phyloP scores from a whole-genome alignment of 2,888 invertebrate genomes.

The Syrista parreyssii region DNA sequence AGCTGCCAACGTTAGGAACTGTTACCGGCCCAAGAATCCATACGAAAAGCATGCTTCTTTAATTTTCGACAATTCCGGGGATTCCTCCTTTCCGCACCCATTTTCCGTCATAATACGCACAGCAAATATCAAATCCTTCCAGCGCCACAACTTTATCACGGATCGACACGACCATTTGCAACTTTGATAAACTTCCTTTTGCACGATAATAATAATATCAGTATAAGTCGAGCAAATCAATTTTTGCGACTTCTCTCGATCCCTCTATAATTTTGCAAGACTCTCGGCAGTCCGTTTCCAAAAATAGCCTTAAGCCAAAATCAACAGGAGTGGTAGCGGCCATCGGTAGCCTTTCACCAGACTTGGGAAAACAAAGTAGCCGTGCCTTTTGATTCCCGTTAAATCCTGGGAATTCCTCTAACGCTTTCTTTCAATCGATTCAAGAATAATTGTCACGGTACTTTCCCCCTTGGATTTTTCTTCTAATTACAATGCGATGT shows the following conservation, averaged over 20 bases:
- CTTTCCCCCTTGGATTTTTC: background rate
- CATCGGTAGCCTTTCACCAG: background rate
- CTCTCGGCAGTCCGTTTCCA: background rate
- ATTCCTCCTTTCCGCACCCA: background rate
- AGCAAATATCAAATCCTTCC: background rate
- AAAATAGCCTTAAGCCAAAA: background rate
- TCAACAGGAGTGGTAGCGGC: background rate
- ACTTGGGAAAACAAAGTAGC: background rate
- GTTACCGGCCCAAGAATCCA: background rate
- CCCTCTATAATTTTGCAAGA: background rate
- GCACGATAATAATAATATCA: background rate
- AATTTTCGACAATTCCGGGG: background rate
- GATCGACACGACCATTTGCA: too few species aligned
- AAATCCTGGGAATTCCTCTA: background rate
- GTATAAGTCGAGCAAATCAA: background rate
- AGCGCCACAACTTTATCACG: background rate
- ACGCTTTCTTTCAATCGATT: background rate
- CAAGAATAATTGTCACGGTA: background rate
- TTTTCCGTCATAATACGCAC: background rate
- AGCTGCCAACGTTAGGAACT: constrained; percentile 16
- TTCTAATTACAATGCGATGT: background rate
- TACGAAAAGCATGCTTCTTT: background rate
- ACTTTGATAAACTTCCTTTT: too few species aligned
- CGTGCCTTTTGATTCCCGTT: background rate
- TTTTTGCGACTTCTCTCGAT: background rate